Evolutionary conservation across 2,888 invertebrate genomes (phyloP).

Genomic region (Plebejus argus): DNA sequence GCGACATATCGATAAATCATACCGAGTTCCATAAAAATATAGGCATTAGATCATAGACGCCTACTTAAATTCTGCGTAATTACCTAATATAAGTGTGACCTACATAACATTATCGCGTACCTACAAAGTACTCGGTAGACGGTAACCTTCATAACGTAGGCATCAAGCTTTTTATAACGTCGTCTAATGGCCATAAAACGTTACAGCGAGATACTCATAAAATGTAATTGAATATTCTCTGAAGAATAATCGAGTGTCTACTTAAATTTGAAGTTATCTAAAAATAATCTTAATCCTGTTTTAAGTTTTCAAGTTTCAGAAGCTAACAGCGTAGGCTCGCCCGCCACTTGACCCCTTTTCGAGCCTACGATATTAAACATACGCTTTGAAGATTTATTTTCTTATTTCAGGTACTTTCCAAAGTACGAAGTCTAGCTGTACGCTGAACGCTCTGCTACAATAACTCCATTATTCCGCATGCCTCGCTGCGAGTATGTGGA

Average conservation of each 20-base stretch:
- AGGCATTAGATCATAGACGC: not conserved
- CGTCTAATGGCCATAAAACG: not conserved
- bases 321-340: conserved; percentile 20
- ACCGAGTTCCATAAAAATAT: not conserved
- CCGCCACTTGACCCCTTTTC: conserved; percentile 25
- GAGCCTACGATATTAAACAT: conserved; percentile 12
- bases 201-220: not conserved
- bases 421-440: not conserved
- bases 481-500: not conserved
- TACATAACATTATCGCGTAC: not conserved
- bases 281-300: conserved; percentile 30
- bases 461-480: not conserved
- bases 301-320: conserved; percentile 10
- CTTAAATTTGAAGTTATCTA: conserved; percentile 22
- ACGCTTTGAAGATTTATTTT: not conserved
- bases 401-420: not conserved
- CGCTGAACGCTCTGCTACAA: not conserved
- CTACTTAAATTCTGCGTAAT: not conserved
- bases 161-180: not conserved
- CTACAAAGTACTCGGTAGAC: not conserved
- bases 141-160: not conserved
- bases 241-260: conserved; percentile 2
- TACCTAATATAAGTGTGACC: not conserved
- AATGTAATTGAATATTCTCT: not conserved
- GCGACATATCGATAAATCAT: not conserved